Evolutionary conservation across 2,797 vertebrate genomes (phyloP).

Genomic region (Trichosurus vulpecula): DNA sequence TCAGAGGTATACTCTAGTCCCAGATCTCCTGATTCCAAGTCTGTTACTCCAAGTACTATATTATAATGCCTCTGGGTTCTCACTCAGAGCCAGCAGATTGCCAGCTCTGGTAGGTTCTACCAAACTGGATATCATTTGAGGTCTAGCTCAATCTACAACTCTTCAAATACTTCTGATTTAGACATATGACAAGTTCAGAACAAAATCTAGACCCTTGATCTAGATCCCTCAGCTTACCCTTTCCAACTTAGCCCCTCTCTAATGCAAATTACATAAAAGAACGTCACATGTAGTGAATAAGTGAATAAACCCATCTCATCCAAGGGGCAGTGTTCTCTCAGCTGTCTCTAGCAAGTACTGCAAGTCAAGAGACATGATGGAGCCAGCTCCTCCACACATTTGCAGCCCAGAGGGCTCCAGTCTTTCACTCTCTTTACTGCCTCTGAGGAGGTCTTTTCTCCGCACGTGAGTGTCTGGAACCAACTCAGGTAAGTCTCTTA

Average conservation of each 20-base stretch:
- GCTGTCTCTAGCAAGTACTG: not conserved
- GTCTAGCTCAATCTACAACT: not conserved
- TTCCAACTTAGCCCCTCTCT: not conserved
- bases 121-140: not conserved
- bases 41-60: not conserved
- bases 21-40: not conserved
- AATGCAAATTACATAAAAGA: not conserved
- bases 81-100: not conserved
- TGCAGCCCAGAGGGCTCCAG: not conserved
- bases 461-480: not conserved
- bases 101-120: not conserved
- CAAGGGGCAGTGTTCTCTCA: not conserved
- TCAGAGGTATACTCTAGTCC: not conserved
- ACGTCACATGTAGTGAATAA: not conserved
- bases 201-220: not conserved
- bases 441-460: not conserved
- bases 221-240: not conserved
- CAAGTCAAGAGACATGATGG: not conserved
- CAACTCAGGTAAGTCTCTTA: not conserved
- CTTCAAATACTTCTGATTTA: not conserved
- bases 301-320: not conserved
- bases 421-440: not conserved
- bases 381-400: not conserved
- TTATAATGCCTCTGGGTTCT: not conserved
- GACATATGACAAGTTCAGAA: not conserved